phyloP scores from a whole-genome alignment of 2,113 vertebrate species.

The Etheostoma cragini region DNA sequence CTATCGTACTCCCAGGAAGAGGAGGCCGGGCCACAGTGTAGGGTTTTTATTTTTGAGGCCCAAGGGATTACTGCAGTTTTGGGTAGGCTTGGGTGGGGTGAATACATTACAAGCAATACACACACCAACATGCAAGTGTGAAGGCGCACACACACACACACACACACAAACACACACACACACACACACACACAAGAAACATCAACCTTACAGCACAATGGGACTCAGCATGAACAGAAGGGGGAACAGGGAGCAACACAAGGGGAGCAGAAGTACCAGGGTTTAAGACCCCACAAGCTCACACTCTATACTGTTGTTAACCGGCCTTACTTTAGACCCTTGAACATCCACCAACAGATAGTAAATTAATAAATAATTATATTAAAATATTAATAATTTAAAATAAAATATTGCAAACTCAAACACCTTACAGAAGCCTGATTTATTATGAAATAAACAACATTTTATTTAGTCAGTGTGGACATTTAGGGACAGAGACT shows the following conservation, averaged over 20 bases:
- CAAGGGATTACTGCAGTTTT: slow-evolving; percentile 68
- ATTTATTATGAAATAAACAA: neutral
- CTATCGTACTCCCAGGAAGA: slow-evolving; percentile 43
- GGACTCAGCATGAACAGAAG: slow-evolving; percentile 46
- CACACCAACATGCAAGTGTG: slow-evolving; percentile 6
- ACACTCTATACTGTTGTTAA: neutral
- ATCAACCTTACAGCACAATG: slow-evolving; percentile 50
- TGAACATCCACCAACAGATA: neutral
- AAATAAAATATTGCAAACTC: neutral
- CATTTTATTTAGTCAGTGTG: neutral
- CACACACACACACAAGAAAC: slow-evolving; percentile 4
- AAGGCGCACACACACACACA: slow-evolving; percentile 8
- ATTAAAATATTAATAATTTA: neutral
- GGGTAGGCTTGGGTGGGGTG: slow-evolving; percentile 19
- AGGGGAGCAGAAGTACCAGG: slow-evolving; percentile 17
- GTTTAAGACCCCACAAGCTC: slow-evolving; percentile 47
- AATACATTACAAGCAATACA: slow-evolving; percentile 48
- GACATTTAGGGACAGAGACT: neutral
- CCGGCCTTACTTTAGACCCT: neutral
- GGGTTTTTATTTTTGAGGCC: slow-evolving; percentile 70
- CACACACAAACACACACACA: neutral
- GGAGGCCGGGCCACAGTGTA: slow-evolving; percentile 36
- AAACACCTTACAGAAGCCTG: neutral
- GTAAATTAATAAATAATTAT: no score
- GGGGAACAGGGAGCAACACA: slow-evolving; percentile 41